These are phyloP conservation scores for Boloria selene DNA, from an alignment of 2,888 invertebrate species.

Conservation along the genomic window DNA sequence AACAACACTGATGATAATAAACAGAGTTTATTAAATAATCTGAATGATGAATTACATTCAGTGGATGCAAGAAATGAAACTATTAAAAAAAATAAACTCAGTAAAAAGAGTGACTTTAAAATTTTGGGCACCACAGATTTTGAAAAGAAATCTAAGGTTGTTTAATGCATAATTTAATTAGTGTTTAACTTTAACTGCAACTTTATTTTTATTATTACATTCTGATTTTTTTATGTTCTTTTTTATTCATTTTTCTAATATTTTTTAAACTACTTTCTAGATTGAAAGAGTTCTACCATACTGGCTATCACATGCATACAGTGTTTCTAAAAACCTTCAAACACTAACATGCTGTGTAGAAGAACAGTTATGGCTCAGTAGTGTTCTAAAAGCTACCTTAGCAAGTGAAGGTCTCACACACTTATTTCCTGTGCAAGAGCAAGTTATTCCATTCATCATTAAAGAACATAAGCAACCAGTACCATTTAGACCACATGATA, in stretches of 20 bases:
- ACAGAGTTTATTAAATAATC: conserved; percentile 7
- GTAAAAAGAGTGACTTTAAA: conserved; percentile 78
- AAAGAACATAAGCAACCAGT: conserved; percentile 82
- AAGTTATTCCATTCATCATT: conserved; percentile 89
- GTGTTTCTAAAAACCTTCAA: conserved; percentile 88
- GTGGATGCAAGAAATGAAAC: conserved; percentile 3
- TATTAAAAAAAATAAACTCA: conserved; percentile 23
- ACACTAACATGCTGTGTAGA: conserved; percentile 78
- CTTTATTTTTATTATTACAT: no score
- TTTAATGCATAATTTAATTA: background rate
- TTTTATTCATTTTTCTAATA: no score
- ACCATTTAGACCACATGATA: conserved; percentile 90
- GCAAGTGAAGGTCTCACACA: conserved; percentile 86
- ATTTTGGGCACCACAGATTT: conserved; percentile 86
- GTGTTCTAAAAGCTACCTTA: conserved; percentile 83
- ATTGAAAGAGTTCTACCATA: conserved; percentile 91
- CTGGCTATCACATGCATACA: conserved; percentile 92
- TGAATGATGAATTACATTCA: conserved; percentile 21
- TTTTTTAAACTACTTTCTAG: conserved; percentile 60
- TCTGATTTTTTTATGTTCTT: background rate
- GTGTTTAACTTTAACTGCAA: no score
- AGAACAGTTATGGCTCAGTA: conserved; percentile 84
- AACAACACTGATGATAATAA: conserved; percentile 17
- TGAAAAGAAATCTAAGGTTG: conserved; percentile 79
- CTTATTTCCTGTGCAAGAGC: conserved; percentile 93